Conservation (phyloP, 2,113 vertebrate species). For the Lasiurus cinereus region DNA sequence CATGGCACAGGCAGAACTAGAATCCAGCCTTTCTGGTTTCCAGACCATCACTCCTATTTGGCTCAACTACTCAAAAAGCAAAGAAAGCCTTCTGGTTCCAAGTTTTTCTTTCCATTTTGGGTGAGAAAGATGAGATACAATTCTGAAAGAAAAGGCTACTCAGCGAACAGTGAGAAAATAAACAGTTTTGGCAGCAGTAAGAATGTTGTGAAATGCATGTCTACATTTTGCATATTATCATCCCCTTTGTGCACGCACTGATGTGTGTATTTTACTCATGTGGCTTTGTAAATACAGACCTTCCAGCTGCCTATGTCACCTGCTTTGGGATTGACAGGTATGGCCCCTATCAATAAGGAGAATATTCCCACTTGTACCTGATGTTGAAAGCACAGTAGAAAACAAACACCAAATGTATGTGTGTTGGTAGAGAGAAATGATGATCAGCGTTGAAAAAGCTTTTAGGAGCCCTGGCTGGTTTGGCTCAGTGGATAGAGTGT, state of each 20-base stretch:
- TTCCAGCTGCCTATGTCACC: not conserved
- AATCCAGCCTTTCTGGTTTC: conserved; percentile 25
- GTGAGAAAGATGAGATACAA: conserved; percentile 58
- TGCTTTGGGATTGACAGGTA: not conserved
- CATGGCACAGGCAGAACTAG: conserved; percentile 8
- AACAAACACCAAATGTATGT: not conserved
- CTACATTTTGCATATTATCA: not conserved
- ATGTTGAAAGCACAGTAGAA: not conserved
- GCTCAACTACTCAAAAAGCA: conserved; percentile 6
- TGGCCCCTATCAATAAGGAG: not conserved
- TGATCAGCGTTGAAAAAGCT: not conserved
- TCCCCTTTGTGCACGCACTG: not conserved
- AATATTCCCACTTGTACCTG: not conserved
- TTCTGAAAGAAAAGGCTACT: conserved; percentile 35
- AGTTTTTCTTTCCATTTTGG: conserved; percentile 61
- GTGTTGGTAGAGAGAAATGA: not conserved
- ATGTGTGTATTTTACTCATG: not conserved
- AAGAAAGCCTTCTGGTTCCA: conserved; percentile 42
- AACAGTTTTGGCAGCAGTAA: not conserved
- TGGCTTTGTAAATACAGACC: not conserved
- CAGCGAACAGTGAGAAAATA: not conserved
- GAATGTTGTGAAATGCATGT: not conserved
- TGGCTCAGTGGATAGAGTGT: too few species aligned
- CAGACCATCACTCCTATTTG: conserved; percentile 11
- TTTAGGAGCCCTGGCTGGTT: not conserved